A percentile compares a stretch with the other conserved stretches of the same genome.
Evolutionary conservation across 2,113 vertebrate species (phyloP).

Genomic region (Heliornis fulica): DNA sequence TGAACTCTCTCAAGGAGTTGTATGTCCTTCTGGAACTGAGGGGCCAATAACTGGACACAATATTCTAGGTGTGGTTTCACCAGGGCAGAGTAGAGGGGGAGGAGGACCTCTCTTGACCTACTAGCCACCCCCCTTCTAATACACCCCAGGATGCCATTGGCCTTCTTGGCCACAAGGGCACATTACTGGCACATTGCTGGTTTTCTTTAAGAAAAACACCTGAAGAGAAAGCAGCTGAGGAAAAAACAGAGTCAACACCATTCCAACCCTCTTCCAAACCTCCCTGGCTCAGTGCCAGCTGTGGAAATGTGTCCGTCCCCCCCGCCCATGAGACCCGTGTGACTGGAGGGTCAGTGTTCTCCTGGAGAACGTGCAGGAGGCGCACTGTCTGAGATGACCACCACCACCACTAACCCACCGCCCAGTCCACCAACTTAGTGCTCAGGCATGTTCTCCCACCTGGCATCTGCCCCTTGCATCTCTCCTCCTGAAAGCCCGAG

Average conservation of each 20-base stretch:
- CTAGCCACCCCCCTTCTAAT: too few relatives aligned
- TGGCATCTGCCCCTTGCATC: fast-evolving
- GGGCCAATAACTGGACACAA: too few relatives aligned
- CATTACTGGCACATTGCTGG: too few relatives aligned
- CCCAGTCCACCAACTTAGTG: not conserved
- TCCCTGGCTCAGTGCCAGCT: not conserved
- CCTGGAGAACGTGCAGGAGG: not conserved
- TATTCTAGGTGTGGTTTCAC: too few relatives aligned
- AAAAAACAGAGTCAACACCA: not conserved
- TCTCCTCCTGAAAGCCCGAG: not conserved
- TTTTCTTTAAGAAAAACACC: not conserved
- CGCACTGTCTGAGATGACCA: not conserved
- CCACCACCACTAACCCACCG: fast-evolving
- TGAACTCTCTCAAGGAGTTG: too few relatives aligned
- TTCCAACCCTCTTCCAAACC: not conserved
- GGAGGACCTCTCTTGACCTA: too few relatives aligned
- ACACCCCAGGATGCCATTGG: too few relatives aligned
- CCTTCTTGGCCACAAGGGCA: too few relatives aligned
- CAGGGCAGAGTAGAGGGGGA: too few relatives aligned
- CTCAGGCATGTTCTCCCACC: fast-evolving
- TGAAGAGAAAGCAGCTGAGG: not conserved
- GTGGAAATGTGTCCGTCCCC: too few relatives aligned
- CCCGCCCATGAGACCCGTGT: not conserved
- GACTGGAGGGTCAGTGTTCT: not conserved
- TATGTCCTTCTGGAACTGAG: too few relatives aligned